Evolutionary conservation across 2,888 invertebrate species (phyloP).

Genomic region (Cheilosia grossa): DNA sequence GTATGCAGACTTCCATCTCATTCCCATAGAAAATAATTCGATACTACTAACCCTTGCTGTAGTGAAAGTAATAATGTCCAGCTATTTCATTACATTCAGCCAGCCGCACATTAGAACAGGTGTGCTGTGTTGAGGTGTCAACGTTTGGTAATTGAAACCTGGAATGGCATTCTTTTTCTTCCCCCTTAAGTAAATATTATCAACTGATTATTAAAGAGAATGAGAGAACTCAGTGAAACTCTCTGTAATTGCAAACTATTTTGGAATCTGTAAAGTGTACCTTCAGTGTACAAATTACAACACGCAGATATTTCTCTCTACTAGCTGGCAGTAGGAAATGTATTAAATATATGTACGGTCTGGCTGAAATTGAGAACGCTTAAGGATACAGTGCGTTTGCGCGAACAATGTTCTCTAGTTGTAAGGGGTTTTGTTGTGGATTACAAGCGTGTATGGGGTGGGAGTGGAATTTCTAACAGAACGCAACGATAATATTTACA

Average conservation of each 20-base stretch:
- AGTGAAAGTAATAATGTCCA: conserved; percentile 23
- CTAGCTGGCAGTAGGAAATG: conserved; percentile 1
- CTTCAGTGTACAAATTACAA: no score
- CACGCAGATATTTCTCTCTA: conserved; percentile 5
- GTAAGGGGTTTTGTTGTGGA: conserved; percentile 11
- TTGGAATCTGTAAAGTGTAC: conserved; percentile 24
- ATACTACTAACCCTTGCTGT: conserved; percentile 7
- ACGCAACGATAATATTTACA: no score
- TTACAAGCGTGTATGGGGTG: conserved; percentile 20
- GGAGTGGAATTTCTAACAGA: no score
- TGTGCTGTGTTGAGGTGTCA: conserved; percentile 31
- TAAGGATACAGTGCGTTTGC: background rate
- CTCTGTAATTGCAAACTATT: background rate
- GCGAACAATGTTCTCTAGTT: conserved; percentile 1
- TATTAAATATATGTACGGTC: conserved; percentile 6
- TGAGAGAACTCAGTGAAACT: conserved; percentile 3
- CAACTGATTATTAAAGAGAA: conserved; percentile 26
- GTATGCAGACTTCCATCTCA: conserved; percentile 20
- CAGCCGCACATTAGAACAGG: background rate
- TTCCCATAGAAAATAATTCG: conserved; percentile 1
- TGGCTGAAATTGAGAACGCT: background rate
- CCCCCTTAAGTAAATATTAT: conserved; percentile 3
- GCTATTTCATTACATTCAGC: background rate
- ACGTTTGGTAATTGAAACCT: conserved; percentile 50
- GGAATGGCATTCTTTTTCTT: conserved; percentile 5